Base-by-base conservation (phyloP, 2,113 vertebrate genomes). In the Xyliphius kryptos region DNA sequence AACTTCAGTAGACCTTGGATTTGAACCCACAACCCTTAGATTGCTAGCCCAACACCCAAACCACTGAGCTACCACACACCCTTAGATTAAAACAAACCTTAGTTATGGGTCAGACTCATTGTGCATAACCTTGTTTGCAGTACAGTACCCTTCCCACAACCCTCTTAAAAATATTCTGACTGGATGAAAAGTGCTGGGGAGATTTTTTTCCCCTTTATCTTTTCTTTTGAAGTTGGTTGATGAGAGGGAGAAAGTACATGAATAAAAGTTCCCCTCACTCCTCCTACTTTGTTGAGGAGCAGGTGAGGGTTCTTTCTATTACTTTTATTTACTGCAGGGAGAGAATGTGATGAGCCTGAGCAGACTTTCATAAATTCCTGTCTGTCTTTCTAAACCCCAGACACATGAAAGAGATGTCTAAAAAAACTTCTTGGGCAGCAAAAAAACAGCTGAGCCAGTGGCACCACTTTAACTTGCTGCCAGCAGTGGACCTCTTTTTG, bases 231-330 rank as follows among this genome's bases (percentile, higher is more conserved):
- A 32, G 26, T 32, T 32, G 26, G 37, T 9, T 59, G 55, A 66
- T 66, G 64, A 66, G 55, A 32, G 37, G 41, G 55, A 52, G 48
- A 13, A 47, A 59, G 46, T 16, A n/a, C n/a, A n/a, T n/a, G 53
- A 56, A 60, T 46, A 56, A 51, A 66, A 22, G 40, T 55, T 61
- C 19, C 26, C 44, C 54, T 63, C 41, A 54, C 37, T 40, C 60
- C 19, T 53, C 60, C 65, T 2, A 43, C 54, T 70, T 77, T 53
- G 75, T 61, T 72, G 73, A 62, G 63, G 70, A 77, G 77, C 61
- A 81, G 80, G 71, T 82, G 76, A 73, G 15, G 1, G 50, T 49
- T 56, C 17, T 53, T 50, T 67, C 61, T n/a, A 66, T 6, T 53
- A 32, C 60, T 60, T 66, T 48, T 61, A 57, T 43, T 41, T 53